Evolutionary conservation across 2,797 vertebrate species (phyloP), one percentile per base, ranked within the genome.

Genomic region (Lacerta agilis): DNA sequence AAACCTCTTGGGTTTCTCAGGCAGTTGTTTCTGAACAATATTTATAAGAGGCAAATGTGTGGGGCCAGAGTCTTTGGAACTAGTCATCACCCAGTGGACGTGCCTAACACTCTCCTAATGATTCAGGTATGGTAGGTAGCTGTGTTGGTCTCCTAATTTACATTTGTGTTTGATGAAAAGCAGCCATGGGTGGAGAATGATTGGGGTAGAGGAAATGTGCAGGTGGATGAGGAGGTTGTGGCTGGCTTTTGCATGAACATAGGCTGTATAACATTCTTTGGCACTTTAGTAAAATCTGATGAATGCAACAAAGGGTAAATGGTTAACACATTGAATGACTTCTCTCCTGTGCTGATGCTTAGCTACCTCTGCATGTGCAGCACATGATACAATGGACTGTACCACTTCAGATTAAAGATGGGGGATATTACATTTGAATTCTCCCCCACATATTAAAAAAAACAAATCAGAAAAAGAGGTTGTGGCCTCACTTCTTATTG

Each of bases 11-110:
- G 38, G 55, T 91, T 90, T 90, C 73, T 89, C 20, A 13, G 84
- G 71, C 89, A 82, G 33, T 88, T 93, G 58, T 89, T 90, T 85
- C 89, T 86, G 78, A 93, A 20, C 45, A 90, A 8, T 69, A 0
- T 83, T 27, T 29, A 71, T 82, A 29, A 79, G 77, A 86, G 38
- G 33, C 5, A 29, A 66, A 75, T 1, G 8, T 36, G 43, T 71
- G 36, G 8, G 0, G 13, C 45, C 20, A 33, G 2, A 20, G 0
- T 0, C 58, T 83, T 33, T 84, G 38, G 58, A 23, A 33, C 69
- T 58, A 83, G 45, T 17, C 49, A 36, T 17, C 17, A 45, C 61
- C 43, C 38, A 67, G 2, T 18, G 66, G 84, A 45, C 23, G n/a
- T 49, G 61, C 36, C 33, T 29, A 69, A 41, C 5, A 38, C 18